Base-by-base conservation (phyloP, 2,888 invertebrate species). In the Exephanes ischioxanthus region DNA sequence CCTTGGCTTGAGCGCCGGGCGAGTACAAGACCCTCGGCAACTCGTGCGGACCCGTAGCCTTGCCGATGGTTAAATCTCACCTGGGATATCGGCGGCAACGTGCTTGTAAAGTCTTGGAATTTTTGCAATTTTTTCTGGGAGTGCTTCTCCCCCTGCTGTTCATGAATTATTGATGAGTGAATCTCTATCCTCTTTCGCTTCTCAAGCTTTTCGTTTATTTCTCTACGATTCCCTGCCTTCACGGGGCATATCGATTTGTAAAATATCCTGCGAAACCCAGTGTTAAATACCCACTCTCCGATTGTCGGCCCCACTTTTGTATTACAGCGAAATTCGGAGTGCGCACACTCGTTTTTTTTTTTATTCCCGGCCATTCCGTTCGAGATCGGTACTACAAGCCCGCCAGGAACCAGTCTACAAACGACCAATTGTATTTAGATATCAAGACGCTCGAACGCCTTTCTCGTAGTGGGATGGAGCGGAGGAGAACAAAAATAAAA, bases 351-450 rank as follows among this genome's bases (percentile, higher is more conserved):
- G 6, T 22, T 66, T 67, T 67, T 16, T 30, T 19, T 66, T 76
- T 22, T 66, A 30, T 55, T 22, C 11, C 45, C 16, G 33, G 66
- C 22, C 53, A 51, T 76, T 76, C 37, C 33, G 22, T 67, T 53
- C 55, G 26, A 16, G 3, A 14, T 67, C 53, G 30, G 37, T 53
- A 76, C 9, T 19, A 22, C 37, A 53, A 55, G 55, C 22, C 7
- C 22, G 22, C 41, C 14, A 80, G 66, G 73, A 72, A 86, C 84
- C 82, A 81, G 86, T 84, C 16, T 81, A 84, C 86, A 88, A 88
- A 88, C 87, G 87, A 89, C 87, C 89, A 84, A 88, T 88, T 88
- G 89, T 89, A 89, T 88, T 88, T 87, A 86, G 87, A 89, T 88
- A 78, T 85, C 80, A 48, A 26, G 51, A 76, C 41, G 33, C 51